Base-by-base conservation (phyloP, 2,797 vertebrate genomes). In the Accipiter fasciatus region DNA sequence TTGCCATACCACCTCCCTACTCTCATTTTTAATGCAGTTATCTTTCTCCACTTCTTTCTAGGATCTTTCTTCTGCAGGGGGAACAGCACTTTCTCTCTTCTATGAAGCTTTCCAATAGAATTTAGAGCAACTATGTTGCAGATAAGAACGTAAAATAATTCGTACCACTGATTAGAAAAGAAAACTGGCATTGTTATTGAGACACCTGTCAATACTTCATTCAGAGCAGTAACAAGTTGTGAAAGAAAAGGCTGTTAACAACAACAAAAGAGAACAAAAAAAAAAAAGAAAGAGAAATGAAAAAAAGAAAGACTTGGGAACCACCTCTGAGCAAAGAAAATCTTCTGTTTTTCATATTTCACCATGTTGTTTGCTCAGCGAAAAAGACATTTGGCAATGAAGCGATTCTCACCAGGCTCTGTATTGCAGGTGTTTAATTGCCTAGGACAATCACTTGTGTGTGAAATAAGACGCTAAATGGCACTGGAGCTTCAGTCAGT, bases 371-470 rank as follows among this genome's bases (percentile, higher is more conserved):
- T 90, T 92, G 37, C 52, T 86, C 40, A 76, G 66, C 84, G 50
- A 87, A 62, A 62, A 54, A 94, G 31, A 62, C 10, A 65, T 70
- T 75, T 87, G 80, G 62, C 55, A 69, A 57, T 21, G 65, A 92
- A 87, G 28, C 8, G 17, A 25, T 31, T 93, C 55, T 94, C 67
- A 46, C 18, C 44, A 89, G 65, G 55, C 46, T 89, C 17, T 59
- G 21, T 62, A 39, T 18, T 91, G 90, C 75, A 92, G 87, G 82
- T 91, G 87, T 64, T 97, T 95, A 89, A 91, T 89, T 91, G 79
- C 50, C 49, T 59, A 79, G 78, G 84, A 89, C 73, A 83, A 71
- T 58, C 52, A 37, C 84, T 94, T 96, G 29, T 31, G 81, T 89
- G 80, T 62, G 59, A 96, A 97, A 89, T 57, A 95, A 85, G 70